A percentile compares a stretch with the other conserved stretches of the same genome.
Conservation (phyloP, 2,888 invertebrate species). For the Agrochola lota region DNA sequence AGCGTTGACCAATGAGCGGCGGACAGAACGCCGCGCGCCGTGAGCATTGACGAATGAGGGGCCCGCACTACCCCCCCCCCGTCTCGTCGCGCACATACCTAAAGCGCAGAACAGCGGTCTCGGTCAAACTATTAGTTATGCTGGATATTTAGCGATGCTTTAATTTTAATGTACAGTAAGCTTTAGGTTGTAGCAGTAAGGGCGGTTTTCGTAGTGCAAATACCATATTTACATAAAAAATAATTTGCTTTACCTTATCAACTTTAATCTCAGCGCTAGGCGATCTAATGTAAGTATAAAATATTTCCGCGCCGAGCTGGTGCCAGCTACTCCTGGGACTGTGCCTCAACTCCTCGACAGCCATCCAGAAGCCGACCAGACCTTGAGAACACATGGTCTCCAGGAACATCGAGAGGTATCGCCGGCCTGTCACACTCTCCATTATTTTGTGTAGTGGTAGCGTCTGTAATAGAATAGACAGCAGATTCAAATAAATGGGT, state of each 20-base stretch:
- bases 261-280: constrained; percentile 95
- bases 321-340: constrained; percentile 95
- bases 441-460: constrained; percentile 93
- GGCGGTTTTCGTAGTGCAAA: no score
- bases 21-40: no score
- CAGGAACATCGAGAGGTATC: constrained; percentile 94
- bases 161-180: no score
- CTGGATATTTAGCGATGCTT: no score
- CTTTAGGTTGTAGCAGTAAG: no score
- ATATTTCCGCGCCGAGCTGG: constrained; percentile 97
- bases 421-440: constrained; percentile 94
- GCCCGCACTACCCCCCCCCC: no score
- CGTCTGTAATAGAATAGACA: constrained; percentile 86
- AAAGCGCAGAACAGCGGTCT: no score
- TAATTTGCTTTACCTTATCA: constrained; percentile 90
- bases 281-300: constrained; percentile 96
- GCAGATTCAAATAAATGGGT: neutral
- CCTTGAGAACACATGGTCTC: constrained; percentile 96
- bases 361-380: constrained; percentile 96
- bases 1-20: no score
- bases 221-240: neutral
- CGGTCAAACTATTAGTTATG: no score
- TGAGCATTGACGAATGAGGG: no score
- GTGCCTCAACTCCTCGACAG: constrained; percentile 95
- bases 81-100: no score